Conservation (phyloP, 1,140 invertebrate species). For the Belonocnema kinseyi region DNA sequence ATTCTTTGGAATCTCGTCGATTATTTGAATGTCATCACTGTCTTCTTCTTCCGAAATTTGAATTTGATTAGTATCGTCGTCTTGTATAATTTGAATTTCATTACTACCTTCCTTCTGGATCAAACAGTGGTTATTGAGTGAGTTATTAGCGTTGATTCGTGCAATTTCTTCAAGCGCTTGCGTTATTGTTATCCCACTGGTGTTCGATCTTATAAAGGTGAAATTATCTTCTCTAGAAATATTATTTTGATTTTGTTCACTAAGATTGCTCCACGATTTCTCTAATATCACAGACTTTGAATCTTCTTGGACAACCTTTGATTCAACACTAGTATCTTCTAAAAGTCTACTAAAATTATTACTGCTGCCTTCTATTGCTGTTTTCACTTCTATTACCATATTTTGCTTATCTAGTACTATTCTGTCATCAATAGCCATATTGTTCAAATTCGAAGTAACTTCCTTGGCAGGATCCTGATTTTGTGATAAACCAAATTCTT, state of each 20-base stretch:
- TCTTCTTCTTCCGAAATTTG: slow-evolving; percentile 25
- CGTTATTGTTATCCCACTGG: slow-evolving; percentile 40
- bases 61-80: background rate
- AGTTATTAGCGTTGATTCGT: background rate
- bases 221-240: background rate
- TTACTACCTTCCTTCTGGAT: slow-evolving; percentile 42
- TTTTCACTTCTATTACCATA: background rate
- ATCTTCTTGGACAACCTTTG: background rate
- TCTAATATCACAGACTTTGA: background rate
- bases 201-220: slow-evolving; percentile 4
- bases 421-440: background rate
- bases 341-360: slow-evolving; percentile 27
- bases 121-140: background rate
- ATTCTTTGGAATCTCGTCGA: slow-evolving; percentile 5
- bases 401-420: background rate
- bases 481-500: background rate
- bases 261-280: background rate
- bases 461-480: background rate
- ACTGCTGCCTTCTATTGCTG: slow-evolving; percentile 13
- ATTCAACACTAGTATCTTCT: background rate
- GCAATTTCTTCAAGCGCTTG: slow-evolving; percentile 45
- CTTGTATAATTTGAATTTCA: background rate
- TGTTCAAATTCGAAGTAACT: background rate
- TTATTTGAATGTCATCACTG: background rate
- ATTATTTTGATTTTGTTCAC: background rate